These are phyloP conservation scores for Gymnocephalus cernua DNA, from an alignment of 2,113 vertebrate species.

Conservation along the genomic window DNA sequence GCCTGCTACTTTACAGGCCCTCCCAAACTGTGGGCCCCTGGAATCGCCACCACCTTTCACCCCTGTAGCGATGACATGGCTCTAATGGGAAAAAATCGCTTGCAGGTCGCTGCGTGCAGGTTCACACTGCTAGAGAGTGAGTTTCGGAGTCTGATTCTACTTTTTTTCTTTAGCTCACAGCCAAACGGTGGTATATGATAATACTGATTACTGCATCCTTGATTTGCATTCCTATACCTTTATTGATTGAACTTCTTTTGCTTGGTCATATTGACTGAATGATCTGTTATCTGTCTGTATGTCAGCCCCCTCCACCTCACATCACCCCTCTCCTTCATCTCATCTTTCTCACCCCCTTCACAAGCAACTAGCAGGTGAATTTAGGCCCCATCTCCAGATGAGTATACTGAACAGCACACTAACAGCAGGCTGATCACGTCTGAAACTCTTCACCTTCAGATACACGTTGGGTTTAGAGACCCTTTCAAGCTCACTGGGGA, in stretches of 20 bases:
- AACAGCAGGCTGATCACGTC: constrained; percentile 32
- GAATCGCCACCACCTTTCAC: constrained; percentile 38
- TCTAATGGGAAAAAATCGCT: constrained; percentile 18
- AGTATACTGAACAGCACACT: constrained; percentile 51
- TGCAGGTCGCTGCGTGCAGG: constrained; percentile 23
- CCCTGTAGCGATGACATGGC: constrained; percentile 43
- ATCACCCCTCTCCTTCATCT: constrained; percentile 44
- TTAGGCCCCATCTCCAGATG: constrained; percentile 45
- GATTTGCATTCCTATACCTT: constrained; percentile 72
- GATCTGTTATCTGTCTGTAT: constrained; percentile 67
- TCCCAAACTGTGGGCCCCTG: constrained; percentile 24
- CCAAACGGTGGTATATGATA: constrained; percentile 62
- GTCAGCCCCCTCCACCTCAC: constrained; percentile 36
- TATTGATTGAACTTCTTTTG: constrained; percentile 75
- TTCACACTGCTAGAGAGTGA: constrained; percentile 48
- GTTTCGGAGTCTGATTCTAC: constrained; percentile 30
- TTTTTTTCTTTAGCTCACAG: constrained; percentile 63
- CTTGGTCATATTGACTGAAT: constrained; percentile 77
- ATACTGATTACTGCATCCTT: constrained; percentile 71
- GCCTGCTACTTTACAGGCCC: constrained; percentile 20
- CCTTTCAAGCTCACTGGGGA: constrained; percentile 50
- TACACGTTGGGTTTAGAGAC: constrained; percentile 54
- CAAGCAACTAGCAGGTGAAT: constrained; percentile 71
- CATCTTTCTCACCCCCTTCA: constrained; percentile 56
- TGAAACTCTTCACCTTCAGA: constrained; percentile 49